A percentile compares a stretch with the other conserved stretches of the same genome.
phyloP scores from a whole-genome alignment of 2,113 vertebrate species.

The Hippocampus zosterae region DNA sequence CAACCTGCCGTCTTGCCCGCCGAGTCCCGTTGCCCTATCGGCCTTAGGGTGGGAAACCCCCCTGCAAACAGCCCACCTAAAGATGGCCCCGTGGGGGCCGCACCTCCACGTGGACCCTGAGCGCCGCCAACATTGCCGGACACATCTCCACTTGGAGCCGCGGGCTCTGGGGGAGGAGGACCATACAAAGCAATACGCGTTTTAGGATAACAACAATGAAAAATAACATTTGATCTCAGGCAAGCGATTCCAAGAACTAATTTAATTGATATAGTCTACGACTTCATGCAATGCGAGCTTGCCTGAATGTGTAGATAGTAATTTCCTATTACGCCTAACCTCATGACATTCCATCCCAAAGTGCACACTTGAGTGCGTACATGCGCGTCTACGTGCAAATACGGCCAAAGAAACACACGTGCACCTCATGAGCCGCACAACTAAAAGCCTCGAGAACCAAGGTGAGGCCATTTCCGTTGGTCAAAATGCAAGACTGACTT shows the following conservation, averaged over 20 bases:
- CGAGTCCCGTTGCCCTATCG: constrained; percentile 81
- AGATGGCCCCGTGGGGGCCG: constrained; percentile 63
- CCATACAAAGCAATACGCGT: background rate
- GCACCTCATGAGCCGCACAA: too few species aligned
- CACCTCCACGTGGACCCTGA: constrained; percentile 54
- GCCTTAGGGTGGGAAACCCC: constrained; percentile 89
- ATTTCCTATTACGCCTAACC: constrained; percentile 13
- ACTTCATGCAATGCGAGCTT: background rate
- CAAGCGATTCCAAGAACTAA: background rate
- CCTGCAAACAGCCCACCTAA: constrained; percentile 88
- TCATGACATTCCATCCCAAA: constrained; percentile 43
- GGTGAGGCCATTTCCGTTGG: too few species aligned
- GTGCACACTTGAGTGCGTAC: constrained; percentile 7
- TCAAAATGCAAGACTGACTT: background rate
- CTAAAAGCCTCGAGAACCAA: too few species aligned
- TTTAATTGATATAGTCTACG: background rate
- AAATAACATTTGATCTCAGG: background rate
- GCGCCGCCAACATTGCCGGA: constrained; percentile 39
- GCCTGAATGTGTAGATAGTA: background rate
- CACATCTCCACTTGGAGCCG: constrained; percentile 67
- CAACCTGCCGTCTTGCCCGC: constrained; percentile 68
- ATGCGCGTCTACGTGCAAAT: constrained; percentile 1
- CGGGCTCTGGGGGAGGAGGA: constrained; percentile 67
- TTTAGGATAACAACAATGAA: background rate
- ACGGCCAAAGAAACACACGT: constrained; percentile 3